Percentiles rank a stretch among this genome's conserved stretches.
These are phyloP conservation scores for Andrena trimmerana DNA, from an alignment of 2,888 invertebrate genomes.

Conservation along the genomic window DNA sequence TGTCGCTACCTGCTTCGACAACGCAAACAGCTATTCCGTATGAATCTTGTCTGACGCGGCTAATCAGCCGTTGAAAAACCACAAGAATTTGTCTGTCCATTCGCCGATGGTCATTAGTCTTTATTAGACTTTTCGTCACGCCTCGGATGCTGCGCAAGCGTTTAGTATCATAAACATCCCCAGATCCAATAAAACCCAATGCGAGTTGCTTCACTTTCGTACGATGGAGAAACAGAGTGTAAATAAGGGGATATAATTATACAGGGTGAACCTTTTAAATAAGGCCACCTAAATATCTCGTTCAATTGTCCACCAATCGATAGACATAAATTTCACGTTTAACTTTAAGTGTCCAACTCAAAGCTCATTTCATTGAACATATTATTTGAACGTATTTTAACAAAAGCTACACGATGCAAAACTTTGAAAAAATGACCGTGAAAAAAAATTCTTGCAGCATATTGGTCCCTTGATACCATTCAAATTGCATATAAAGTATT, in stretches of 20 bases:
- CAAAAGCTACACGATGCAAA: too few species aligned
- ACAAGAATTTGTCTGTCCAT: conserved; percentile 13
- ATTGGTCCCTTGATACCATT: too few species aligned
- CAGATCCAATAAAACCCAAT: conserved; percentile 6
- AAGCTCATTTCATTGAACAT: too few species aligned
- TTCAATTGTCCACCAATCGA: too few species aligned
- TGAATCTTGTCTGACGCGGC: conserved; percentile 51
- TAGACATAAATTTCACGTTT: too few species aligned
- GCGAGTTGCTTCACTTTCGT: neutral
- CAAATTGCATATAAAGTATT: too few species aligned
- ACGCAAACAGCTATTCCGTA: conserved; percentile 14
- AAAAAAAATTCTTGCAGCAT: too few species aligned
- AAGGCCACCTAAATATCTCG: too few species aligned
- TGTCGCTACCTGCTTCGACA: conserved; percentile 52
- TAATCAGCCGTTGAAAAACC: conserved; percentile 19
- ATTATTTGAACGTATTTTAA: too few species aligned
- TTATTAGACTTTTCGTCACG: conserved; percentile 19
- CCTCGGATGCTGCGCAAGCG: neutral
- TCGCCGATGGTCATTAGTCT: conserved; percentile 5
- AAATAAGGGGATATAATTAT: too few species aligned
- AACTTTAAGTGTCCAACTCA: too few species aligned
- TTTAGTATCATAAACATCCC: conserved; percentile 7
- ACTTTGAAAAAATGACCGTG: neutral
- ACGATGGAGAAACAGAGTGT: neutral
- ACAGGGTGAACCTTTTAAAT: too few species aligned